Evolutionary conservation across 2,797 vertebrate genomes (phyloP), one percentile per base, ranked within the genome.

Genomic region (Hirundo rustica): DNA sequence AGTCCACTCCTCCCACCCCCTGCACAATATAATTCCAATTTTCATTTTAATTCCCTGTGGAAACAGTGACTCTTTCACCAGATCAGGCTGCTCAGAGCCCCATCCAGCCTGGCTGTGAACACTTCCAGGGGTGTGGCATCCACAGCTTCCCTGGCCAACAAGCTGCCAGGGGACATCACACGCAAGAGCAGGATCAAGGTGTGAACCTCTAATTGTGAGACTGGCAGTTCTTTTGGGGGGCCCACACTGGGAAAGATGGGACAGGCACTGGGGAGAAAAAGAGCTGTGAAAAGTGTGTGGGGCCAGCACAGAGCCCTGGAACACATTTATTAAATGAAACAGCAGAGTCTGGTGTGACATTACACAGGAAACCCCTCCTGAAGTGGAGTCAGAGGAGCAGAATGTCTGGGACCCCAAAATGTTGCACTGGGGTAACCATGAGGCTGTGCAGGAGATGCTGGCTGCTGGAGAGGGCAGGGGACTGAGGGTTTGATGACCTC

Each of bases 141-240:
- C 65, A 47, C 58, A 65, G 0, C 16, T 23, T 40, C n/a, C 38
- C 45, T 34, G 51, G 72, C n/a, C 50, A 70, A 7, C 5, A 5
- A 5, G 32, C 29, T 83, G 12, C 7, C 76, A 70, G 55, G 25
- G 11, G 4, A n/a, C 3, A 1, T 32, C 48, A 34, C 0, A 0
- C 7, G 3, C 2, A 2, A 42, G 30, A 58, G 53, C 51, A 80
- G 44, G 50, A 57, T 9, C 47, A 54, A 66, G 77, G 36, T 42
- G n/a, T 38, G 32, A 38, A 76, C 19, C 44, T 96, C 74, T 65
- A 36, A 1, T 13, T 67, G 17, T 22, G 61, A 55, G 30, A 21
- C 25, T 45, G 66, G 40, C n/a, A 92, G 15, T 19, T 51, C 34
- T 38, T 30, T 66, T 10, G 42, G 65, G 61, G 73, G 26, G 51